Percentiles rank a stretch among this genome's conserved stretches.
Evolutionary conservation across 2,797 vertebrate species (phyloP).

Genomic region (Anomalospiza imberbis): DNA sequence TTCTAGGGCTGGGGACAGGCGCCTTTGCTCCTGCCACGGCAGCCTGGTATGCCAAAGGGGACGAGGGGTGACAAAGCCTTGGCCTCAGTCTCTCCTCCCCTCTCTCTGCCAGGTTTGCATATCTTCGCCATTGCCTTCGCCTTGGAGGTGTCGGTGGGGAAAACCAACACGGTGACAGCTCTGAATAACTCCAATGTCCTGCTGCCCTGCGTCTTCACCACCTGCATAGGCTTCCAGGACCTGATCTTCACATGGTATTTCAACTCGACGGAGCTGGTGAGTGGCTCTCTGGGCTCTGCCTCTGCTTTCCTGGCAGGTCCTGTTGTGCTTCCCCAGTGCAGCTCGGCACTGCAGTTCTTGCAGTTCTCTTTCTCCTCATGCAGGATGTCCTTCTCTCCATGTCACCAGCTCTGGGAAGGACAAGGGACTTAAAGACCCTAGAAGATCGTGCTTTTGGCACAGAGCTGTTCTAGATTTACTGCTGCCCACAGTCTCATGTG

Average conservation of each 20-base stretch:
- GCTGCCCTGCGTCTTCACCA: constrained; percentile 86
- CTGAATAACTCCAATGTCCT: constrained; percentile 89
- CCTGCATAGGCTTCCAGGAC: constrained; percentile 89
- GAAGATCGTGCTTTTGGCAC: neutral
- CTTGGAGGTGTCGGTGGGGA: constrained; percentile 89
- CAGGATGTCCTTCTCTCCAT: neutral
- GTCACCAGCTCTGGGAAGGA: neutral
- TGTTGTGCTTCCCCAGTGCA: neutral
- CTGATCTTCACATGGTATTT: constrained; percentile 89
- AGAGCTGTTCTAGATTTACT: neutral
- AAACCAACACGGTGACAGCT: constrained; percentile 80
- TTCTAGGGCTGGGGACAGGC: neutral
- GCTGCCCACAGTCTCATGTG: neutral
- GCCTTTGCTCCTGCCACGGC: accelerated
- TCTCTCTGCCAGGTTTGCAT: constrained; percentile 75
- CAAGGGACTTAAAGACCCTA: neutral
- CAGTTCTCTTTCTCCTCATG: no score
- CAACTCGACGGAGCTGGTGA: constrained; percentile 76
- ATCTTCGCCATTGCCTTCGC: constrained; percentile 63
- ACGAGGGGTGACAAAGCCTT: accelerated
- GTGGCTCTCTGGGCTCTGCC: neutral
- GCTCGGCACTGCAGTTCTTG: accelerated
- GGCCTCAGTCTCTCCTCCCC: neutral
- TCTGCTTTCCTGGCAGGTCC: neutral
- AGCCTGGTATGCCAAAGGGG: neutral